Conservation (phyloP, 2,888 invertebrate genomes). For the Melinopterus prodromus region DNA sequence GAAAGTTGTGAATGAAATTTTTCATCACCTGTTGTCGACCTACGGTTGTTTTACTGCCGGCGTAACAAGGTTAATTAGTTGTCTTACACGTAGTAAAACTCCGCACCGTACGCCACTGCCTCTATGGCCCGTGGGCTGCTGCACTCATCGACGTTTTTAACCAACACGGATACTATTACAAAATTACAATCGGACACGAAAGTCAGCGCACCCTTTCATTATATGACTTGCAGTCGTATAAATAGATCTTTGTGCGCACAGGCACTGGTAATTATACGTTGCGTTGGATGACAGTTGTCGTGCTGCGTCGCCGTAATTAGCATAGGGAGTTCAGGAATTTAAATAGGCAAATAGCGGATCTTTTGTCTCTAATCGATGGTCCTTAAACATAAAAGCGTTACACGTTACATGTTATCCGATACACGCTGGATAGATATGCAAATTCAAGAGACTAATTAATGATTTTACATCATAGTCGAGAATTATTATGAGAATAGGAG, state of each 20-base stretch:
- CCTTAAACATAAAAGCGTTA: background rate
- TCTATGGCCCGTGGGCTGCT: background rate
- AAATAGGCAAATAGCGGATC: background rate
- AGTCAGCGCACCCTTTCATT: slow-evolving; percentile 17
- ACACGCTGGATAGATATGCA: background rate
- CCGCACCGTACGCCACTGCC: background rate
- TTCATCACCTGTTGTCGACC: background rate
- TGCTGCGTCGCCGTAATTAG: background rate
- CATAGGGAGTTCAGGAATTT: background rate
- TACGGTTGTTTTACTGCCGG: slow-evolving; percentile 13
- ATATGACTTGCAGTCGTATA: slow-evolving; percentile 22
- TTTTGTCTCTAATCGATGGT: background rate
- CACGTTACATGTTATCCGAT: background rate
- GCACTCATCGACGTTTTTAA: background rate
- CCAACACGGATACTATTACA: slow-evolving; percentile 4
- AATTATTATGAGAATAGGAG: too few relatives aligned
- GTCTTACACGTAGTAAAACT: slow-evolving; percentile 9
- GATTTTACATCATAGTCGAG: background rate
- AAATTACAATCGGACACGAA: slow-evolving; percentile 16
- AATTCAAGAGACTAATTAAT: background rate
- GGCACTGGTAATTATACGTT: background rate
- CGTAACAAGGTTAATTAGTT: slow-evolving; percentile 23
- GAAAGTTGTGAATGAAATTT: background rate
- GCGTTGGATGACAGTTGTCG: slow-evolving; percentile 4
- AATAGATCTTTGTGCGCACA: background rate